Evolutionary conservation across 2,113 vertebrate species (phyloP).

Genomic region (Nettapus auritus): DNA sequence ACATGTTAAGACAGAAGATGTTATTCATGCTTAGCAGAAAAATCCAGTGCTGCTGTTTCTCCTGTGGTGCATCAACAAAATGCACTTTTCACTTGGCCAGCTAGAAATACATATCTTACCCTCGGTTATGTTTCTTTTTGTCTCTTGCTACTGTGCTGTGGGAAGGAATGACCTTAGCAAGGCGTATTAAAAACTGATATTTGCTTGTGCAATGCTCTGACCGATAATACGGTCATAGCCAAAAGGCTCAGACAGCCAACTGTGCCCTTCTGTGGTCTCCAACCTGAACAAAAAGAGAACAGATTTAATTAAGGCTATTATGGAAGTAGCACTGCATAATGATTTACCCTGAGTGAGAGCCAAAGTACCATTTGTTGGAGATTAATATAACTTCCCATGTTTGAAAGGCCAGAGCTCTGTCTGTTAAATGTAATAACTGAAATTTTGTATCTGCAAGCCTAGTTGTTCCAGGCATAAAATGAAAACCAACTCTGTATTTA

Average conservation of each 20-base stretch:
- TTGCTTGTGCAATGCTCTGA: background rate
- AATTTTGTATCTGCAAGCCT: background rate
- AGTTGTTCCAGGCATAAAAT: background rate
- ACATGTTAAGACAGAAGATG: background rate
- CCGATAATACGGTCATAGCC: background rate
- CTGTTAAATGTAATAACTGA: constrained; percentile 7
- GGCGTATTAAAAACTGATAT: background rate
- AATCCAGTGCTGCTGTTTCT: background rate
- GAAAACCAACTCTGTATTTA: constrained; percentile 39
- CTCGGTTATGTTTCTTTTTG: background rate
- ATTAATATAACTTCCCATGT: background rate
- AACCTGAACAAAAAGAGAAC: background rate
- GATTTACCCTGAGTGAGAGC: background rate
- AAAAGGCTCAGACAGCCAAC: background rate
- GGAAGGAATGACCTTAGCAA: background rate
- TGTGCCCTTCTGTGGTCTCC: background rate
- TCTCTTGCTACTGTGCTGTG: background rate
- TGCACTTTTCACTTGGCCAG: background rate
- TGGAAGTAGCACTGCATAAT: background rate
- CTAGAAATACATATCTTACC: fast-evolving
- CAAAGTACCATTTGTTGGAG: background rate
- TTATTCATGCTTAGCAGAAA: background rate
- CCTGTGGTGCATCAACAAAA: background rate
- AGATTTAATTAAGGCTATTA: background rate
- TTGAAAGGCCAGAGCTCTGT: background rate